These are phyloP conservation scores for Nyctibius bracteatus DNA, from an alignment of 2,113 vertebrate species.

Conservation along the genomic window DNA sequence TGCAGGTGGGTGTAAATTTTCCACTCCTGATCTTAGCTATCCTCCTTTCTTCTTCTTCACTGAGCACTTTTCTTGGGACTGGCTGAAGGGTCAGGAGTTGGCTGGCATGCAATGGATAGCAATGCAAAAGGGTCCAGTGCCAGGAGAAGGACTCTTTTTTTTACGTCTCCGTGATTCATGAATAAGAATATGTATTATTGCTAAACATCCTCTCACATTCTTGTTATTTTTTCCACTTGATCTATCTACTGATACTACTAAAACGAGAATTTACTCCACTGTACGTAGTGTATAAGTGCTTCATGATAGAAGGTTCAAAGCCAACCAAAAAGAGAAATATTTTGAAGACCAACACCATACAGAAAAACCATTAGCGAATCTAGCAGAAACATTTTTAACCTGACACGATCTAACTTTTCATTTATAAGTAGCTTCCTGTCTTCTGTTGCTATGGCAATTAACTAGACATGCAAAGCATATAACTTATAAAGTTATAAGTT, in stretches of 20 bases:
- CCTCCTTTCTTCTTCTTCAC: neutral
- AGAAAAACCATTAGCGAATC: neutral
- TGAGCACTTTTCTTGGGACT: rapidly evolving
- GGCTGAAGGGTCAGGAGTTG: neutral
- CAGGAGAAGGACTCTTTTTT: neutral
- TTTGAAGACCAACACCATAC: neutral
- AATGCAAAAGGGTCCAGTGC: neutral
- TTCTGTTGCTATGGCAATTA: neutral
- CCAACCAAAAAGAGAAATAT: neutral
- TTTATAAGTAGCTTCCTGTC: neutral
- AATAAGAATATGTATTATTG: neutral
- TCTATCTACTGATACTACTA: neutral
- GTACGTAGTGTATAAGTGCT: neutral
- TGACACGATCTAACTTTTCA: neutral
- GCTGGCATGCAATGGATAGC: neutral
- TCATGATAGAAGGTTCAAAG: neutral
- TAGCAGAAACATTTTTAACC: neutral
- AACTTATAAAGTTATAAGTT: neutral
- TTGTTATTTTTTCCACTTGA: neutral
- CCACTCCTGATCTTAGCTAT: neutral
- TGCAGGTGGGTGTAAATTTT: neutral
- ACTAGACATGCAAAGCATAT: neutral
- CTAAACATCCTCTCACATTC: neutral
- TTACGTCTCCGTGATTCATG: neutral
- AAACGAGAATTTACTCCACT: neutral